Percentiles rank a stretch among this genome's conserved stretches.
These are phyloP conservation scores for Caenorhabditis sp. DNA, from an alignment of 2,888 invertebrate genomes.

Conservation along the genomic window DNA sequence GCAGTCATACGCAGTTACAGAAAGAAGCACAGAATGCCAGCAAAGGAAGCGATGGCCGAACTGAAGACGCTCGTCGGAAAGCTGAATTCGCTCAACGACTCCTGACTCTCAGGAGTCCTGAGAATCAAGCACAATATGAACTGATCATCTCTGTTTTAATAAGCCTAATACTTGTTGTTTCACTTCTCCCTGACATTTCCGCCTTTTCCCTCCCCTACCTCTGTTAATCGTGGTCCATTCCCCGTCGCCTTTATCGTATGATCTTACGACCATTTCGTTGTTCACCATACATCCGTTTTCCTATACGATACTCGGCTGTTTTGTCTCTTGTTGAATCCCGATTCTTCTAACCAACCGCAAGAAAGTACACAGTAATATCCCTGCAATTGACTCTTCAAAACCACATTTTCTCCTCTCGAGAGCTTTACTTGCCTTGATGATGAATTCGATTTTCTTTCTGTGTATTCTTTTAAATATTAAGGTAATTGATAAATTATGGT, in stretches of 20 bases:
- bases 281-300: background rate
- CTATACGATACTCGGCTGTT: too few relatives aligned
- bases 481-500: background rate
- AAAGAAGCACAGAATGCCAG: constrained; percentile 24
- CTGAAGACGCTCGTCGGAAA: constrained; percentile 28
- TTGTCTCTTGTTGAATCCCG: background rate
- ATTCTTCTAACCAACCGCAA: too few relatives aligned
- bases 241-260: constrained; percentile 1
- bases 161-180: background rate
- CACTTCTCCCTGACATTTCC: background rate
- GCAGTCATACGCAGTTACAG: background rate
- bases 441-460: background rate
- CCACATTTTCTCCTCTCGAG: constrained; percentile 11
- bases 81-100: constrained; percentile 33
- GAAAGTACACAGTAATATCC: too few relatives aligned
- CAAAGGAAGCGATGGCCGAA: constrained; percentile 29
- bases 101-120: too few relatives aligned
- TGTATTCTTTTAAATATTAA: background rate
- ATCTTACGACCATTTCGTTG: background rate
- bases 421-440: constrained; percentile 38
- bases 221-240: too few relatives aligned
- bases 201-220: background rate
- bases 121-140: background rate
- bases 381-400: background rate
- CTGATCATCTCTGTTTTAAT: background rate